Evolutionary conservation across 37 sponge, comb jelly and placozoan species (phyloP).

Genomic region (Beroe forskalii): DNA sequence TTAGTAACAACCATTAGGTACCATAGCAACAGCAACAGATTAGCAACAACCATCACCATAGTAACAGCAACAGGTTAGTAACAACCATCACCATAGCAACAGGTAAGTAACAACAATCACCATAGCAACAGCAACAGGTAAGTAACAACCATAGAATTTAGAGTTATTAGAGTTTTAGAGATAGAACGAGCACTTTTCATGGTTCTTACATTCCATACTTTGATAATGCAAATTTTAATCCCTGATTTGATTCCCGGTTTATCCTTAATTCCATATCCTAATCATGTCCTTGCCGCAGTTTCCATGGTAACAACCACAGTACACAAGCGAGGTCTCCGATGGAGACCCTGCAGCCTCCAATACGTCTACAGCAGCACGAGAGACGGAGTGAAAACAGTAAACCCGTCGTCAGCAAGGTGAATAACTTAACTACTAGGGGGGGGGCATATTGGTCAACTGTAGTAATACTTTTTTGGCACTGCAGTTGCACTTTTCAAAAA

Average conservation of each 20-base stretch:
- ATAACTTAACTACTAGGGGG: no score
- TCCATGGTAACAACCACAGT: background rate
- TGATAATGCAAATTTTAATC: no score
- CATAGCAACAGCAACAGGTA: conserved; percentile 33
- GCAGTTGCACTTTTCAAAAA: no score
- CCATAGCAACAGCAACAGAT: conserved; percentile 7
- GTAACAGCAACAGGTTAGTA: conserved; percentile 25
- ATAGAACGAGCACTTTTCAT: no score
- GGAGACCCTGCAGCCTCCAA: conserved; percentile 8
- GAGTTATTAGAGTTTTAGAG: no score
- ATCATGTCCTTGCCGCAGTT: no score
- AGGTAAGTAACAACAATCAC: background rate
- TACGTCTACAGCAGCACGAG: conserved; percentile 29
- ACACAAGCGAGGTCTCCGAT: background rate
- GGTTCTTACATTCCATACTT: no score
- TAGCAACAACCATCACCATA: conserved; percentile 27
- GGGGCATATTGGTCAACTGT: no score
- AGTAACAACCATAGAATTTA: background rate
- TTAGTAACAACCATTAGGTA: background rate
- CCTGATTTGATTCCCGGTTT: no score
- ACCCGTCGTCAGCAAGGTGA: background rate
- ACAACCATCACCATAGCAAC: background rate
- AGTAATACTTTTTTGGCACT: no score
- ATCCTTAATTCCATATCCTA: no score
- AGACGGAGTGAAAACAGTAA: background rate